A percentile compares a stretch with the other conserved stretches of the same genome.
These are phyloP conservation scores for Orientallactaga bullata DNA, from an alignment of 2,113 vertebrate species.

Conservation along the genomic window DNA sequence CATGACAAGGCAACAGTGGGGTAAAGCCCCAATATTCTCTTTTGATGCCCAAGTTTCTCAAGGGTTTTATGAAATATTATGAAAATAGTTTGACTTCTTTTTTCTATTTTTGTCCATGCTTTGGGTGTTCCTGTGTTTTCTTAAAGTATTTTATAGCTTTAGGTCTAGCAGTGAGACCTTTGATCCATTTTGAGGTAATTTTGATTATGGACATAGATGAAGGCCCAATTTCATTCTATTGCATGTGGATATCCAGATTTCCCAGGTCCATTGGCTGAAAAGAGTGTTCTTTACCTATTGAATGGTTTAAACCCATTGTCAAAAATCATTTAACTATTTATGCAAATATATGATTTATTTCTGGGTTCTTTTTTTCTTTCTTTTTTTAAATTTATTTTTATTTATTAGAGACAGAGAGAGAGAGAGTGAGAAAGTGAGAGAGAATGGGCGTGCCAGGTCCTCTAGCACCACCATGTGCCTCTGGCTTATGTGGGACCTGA, in stretches of 20 bases:
- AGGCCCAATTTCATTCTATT: background rate
- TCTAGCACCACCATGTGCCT: too few relatives aligned
- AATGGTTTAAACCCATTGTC: background rate
- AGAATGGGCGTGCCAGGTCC: too few relatives aligned
- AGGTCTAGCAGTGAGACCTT: background rate
- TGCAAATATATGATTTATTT: background rate
- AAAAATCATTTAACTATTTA: background rate
- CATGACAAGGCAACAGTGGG: too few relatives aligned
- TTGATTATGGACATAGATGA: background rate
- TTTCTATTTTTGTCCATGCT: background rate
- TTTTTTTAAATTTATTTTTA: too few relatives aligned
- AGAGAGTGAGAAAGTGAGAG: too few relatives aligned
- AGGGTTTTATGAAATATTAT: background rate
- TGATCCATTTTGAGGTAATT: background rate
- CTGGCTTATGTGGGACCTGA: too few relatives aligned
- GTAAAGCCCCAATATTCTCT: too few relatives aligned
- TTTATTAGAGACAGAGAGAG: too few relatives aligned
- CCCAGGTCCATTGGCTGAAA: background rate
- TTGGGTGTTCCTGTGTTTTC: background rate
- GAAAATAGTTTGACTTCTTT: background rate
- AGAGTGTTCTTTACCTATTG: background rate
- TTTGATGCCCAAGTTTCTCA: background rate
- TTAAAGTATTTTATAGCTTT: background rate
- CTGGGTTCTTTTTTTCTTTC: background rate
- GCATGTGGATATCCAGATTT: background rate